Conservation (phyloP, 2,888 invertebrate genomes). For the Leptogaster cylindrica region DNA sequence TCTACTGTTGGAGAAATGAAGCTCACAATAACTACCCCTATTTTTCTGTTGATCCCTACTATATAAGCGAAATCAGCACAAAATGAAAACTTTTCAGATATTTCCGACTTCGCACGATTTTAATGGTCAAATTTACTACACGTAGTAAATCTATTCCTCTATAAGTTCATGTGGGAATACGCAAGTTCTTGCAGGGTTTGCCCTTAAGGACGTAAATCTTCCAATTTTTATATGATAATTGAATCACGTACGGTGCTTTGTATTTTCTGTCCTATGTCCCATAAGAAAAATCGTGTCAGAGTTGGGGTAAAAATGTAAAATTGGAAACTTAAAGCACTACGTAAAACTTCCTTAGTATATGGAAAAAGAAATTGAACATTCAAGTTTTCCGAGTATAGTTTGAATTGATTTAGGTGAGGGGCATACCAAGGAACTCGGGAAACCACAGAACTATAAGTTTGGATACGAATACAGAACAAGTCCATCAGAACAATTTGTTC, state of each 20-base stretch:
- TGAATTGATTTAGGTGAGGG: constrained; percentile 21
- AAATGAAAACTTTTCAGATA: no score
- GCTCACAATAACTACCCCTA: no score
- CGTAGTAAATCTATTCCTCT: no score
- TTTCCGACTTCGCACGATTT: no score
- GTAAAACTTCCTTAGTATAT: background rate
- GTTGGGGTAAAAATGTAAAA: constrained; percentile 20
- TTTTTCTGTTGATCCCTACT: no score
- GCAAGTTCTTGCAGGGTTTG: no score
- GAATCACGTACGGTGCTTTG: constrained; percentile 38
- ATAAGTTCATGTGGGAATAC: no score
- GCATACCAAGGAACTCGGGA: background rate
- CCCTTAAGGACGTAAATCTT: constrained; percentile 35
- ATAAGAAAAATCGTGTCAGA: background rate
- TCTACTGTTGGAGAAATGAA: no score
- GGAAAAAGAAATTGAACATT: background rate
- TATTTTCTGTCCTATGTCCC: constrained; percentile 14
- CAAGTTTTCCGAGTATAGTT: background rate
- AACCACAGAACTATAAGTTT: constrained; percentile 16
- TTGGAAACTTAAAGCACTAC: constrained; percentile 10
- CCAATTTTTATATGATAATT: constrained; percentile 35
- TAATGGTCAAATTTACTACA: no score
- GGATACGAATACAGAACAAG: background rate
- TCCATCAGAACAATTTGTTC: constrained; percentile 18
- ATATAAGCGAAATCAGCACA: no score